These are phyloP conservation scores for Arctia plantaginis DNA, from an alignment of 2,888 invertebrate genomes.

Conservation along the genomic window DNA sequence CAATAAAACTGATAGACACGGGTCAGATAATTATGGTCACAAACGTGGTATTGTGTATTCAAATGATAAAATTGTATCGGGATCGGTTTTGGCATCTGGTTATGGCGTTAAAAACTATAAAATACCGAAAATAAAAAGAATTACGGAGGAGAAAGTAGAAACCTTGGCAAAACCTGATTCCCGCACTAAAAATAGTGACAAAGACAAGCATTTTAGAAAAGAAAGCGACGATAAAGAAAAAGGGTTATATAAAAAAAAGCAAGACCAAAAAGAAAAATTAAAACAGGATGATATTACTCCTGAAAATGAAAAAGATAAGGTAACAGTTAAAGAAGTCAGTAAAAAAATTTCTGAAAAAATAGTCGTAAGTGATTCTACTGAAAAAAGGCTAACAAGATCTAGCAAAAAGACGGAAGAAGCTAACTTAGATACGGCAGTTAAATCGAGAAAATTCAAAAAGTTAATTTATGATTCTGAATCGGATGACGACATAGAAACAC, in stretches of 20 bases:
- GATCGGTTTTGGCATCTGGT: slow-evolving; percentile 72
- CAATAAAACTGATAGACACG: slow-evolving; percentile 45
- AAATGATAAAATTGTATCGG: slow-evolving; percentile 77
- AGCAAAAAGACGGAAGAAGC: slow-evolving; percentile 48
- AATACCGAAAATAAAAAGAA: slow-evolving; percentile 81
- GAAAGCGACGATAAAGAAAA: slow-evolving; percentile 24
- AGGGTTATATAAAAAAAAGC: slow-evolving; percentile 7
- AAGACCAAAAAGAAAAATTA: slow-evolving; percentile 5
- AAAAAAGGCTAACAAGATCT: slow-evolving; percentile 64
- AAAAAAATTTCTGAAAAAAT: neutral
- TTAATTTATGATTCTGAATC: slow-evolving; percentile 67
- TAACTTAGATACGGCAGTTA: slow-evolving; percentile 17
- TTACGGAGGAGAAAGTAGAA: slow-evolving; percentile 23
- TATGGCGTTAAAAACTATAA: slow-evolving; percentile 82
- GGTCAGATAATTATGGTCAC: slow-evolving; percentile 46
- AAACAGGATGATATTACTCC: neutral
- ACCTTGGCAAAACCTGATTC: slow-evolving; percentile 12
- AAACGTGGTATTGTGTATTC: slow-evolving; percentile 77
- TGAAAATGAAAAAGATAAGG: neutral
- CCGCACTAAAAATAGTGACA: slow-evolving; percentile 2
- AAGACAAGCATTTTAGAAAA: slow-evolving; percentile 23
- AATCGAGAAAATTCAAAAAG: slow-evolving; percentile 58
- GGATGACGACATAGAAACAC: slow-evolving; percentile 51
- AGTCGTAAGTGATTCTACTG: slow-evolving; percentile 30
- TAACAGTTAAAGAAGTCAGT: neutral